Base-by-base conservation (phyloP, 2,888 invertebrate genomes). In the Enchytraeus crypticus region DNA sequence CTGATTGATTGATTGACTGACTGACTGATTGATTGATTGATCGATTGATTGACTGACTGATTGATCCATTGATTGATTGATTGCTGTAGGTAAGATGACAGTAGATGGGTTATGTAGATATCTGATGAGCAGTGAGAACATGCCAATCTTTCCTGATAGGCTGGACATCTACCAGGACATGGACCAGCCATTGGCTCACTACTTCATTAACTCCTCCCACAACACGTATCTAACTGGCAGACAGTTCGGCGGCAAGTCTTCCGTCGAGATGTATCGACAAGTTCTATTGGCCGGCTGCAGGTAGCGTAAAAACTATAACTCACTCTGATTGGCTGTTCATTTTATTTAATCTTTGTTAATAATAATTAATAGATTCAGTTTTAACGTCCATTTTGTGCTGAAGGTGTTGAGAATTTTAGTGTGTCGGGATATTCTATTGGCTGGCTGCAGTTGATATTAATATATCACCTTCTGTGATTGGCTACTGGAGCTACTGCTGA, bases 41-140 rank as follows among this genome's bases (percentile, higher is more conserved):
- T 38, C 18, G 8, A 14, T 18, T 18, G 8, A 18, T 18, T 38
- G 8, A 18, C 18, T 38, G 18, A 14, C 38, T 38, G 8, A 18
- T 38, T 8, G 8, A 18, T 38, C 18, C 18, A 38, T 38, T 38
- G 8, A 18, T 38, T 38, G 27, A 21, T 46, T 56, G 11, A n/a
- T 26, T 23, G 5, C 27, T 53, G 27, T 69, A 78, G 77, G 74
- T 43, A 72, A 73, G 70, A 82, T 97, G 69, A 90, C 90, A 63
- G 88, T 95, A 79, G 96, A 97, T 80, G 97, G 97, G 43, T 86
- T 98, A 71, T 92, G 96, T 80, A 87, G 96, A 64, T 98, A 97
- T 82, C 85, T 98, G 69, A 98, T 99, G 95, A 97, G 97, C 0
- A 98, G 99, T 79, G 98, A 99, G 82, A 99, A 99, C 82, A 95